Conservation (phyloP, 2,113 vertebrate genomes). For the Blennius ocellaris region DNA sequence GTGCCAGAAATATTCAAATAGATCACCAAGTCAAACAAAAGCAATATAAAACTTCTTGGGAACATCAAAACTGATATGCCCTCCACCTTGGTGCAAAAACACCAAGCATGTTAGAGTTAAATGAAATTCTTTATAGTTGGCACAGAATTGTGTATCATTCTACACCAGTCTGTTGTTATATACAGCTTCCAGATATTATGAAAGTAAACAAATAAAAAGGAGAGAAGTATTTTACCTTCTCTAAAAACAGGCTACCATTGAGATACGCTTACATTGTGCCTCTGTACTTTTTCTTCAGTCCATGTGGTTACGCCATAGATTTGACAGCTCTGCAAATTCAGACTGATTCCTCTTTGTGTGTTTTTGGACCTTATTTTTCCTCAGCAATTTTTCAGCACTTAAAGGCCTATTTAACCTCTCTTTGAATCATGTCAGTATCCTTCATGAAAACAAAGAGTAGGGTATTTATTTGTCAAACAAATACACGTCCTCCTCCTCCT, state of each 20-base stretch:
- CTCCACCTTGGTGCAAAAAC: neutral
- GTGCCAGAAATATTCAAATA: slow-evolving; percentile 7
- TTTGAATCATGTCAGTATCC: slow-evolving; percentile 69
- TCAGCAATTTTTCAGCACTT: slow-evolving; percentile 55
- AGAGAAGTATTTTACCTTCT: slow-evolving; percentile 16
- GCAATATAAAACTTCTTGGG: neutral
- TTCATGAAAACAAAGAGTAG: slow-evolving; percentile 68
- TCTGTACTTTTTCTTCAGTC: slow-evolving; percentile 15
- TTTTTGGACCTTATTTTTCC: slow-evolving; percentile 8
- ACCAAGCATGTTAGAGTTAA: neutral
- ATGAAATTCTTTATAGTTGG: neutral
- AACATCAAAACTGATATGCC: neutral
- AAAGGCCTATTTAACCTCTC: slow-evolving; percentile 76
- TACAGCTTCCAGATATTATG: neutral
- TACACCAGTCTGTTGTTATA: neutral
- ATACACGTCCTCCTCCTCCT: slow-evolving; percentile 56
- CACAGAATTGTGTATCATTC: neutral
- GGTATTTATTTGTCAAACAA: slow-evolving; percentile 80
- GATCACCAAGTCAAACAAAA: neutral
- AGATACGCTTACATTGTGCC: slow-evolving; percentile 1
- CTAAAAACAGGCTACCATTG: neutral
- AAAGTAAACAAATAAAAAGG: slow-evolving; percentile 8
- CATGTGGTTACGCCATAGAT: slow-evolving; percentile 22
- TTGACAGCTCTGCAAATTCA: slow-evolving; percentile 44
- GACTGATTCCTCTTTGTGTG: slow-evolving; percentile 48